phyloP scores from a whole-genome alignment of 1,140 invertebrate species.

The Papilio machaon region DNA sequence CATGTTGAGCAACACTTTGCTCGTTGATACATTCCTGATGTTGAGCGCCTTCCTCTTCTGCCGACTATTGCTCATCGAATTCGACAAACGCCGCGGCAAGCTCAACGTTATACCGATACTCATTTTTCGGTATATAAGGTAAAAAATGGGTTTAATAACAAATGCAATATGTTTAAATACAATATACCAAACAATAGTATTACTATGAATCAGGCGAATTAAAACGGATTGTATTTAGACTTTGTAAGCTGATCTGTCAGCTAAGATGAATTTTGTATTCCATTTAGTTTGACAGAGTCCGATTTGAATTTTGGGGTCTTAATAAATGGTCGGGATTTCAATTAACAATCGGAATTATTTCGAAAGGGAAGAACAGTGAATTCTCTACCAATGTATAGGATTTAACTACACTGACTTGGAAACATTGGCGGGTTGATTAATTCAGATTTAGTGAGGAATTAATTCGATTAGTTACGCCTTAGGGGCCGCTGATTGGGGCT shows the following conservation, averaged over 20 bases:
- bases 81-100: conserved; percentile 85
- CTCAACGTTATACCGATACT: conserved; percentile 85
- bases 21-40: conserved; percentile 88
- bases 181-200: neutral
- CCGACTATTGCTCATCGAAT: conserved; percentile 84
- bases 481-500: conserved; percentile 41
- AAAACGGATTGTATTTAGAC: neutral
- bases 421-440: conserved; percentile 44
- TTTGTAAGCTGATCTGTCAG: conserved; percentile 4
- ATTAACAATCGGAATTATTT: conserved; percentile 27
- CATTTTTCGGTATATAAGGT: conserved; percentile 85
- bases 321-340: conserved; percentile 25
- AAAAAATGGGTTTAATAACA: too few species aligned
- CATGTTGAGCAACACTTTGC: conserved; percentile 84
- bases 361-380: conserved; percentile 23
- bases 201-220: neutral
- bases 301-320: conserved; percentile 5
- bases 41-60: conserved; percentile 87
- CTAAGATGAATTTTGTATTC: conserved; percentile 20
- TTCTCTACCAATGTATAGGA: conserved; percentile 12
- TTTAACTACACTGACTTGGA: conserved; percentile 37
- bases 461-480: conserved; percentile 43
- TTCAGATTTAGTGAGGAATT: conserved; percentile 44
- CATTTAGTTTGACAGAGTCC: conserved; percentile 13
- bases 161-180: too few species aligned